Conservation (phyloP, 2,113 vertebrate genomes). For the Notiomystis cincta region DNA sequence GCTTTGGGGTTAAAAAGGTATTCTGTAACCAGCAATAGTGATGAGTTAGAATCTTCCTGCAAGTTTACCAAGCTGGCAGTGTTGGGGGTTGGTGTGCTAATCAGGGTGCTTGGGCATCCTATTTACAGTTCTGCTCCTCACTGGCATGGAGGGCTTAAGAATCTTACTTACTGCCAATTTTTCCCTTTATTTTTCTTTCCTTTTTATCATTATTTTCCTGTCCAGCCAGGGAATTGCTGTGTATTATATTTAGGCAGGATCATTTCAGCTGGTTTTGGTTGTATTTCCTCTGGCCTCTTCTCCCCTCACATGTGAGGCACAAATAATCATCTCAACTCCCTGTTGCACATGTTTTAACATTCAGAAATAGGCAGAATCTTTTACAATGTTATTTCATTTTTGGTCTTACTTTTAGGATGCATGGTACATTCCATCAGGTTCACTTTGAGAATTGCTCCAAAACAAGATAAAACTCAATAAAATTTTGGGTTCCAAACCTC, state of each 20-base stretch:
- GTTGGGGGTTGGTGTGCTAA: background rate
- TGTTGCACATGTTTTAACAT: background rate
- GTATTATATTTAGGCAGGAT: background rate
- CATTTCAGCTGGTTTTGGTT: background rate
- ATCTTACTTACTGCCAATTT: background rate
- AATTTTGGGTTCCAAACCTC: background rate
- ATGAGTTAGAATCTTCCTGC: background rate
- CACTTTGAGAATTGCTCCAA: background rate
- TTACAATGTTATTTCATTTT: background rate
- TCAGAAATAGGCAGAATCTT: background rate
- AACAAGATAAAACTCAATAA: background rate
- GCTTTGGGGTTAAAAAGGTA: background rate
- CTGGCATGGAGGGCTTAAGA: background rate
- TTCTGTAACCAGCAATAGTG: background rate
- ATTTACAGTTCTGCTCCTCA: background rate
- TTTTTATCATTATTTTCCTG: background rate
- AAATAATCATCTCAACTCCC: background rate
- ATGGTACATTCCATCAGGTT: background rate
- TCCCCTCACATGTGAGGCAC: background rate
- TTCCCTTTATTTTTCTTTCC: background rate
- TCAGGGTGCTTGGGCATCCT: background rate
- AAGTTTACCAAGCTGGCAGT: background rate
- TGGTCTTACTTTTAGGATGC: background rate
- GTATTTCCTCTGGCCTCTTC: background rate
- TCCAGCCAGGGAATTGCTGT: background rate